phyloP scores from a whole-genome alignment of 1,140 invertebrate genomes.

The Littorina saxatilis region DNA sequence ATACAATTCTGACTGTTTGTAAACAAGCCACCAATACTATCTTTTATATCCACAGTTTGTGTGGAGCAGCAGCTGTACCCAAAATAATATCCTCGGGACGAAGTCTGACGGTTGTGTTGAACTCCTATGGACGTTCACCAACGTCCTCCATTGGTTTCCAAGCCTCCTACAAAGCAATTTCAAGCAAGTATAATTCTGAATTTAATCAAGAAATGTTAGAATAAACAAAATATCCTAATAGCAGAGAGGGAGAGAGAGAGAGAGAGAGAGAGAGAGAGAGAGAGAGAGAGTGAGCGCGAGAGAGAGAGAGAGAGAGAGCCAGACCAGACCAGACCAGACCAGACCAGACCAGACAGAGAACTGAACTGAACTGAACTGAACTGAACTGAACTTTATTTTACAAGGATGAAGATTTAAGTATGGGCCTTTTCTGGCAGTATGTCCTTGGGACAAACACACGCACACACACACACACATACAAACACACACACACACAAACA shows the following conservation, averaged over 20 bases:
- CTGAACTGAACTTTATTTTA: too few species aligned
- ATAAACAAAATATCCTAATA: not conserved
- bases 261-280: too few species aligned
- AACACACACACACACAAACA: too few species aligned
- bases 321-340: not conserved
- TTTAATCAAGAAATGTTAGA: not conserved
- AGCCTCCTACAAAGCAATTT: not conserved
- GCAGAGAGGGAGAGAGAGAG: too few species aligned
- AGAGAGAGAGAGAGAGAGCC: not conserved
- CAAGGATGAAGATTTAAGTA: too few species aligned
- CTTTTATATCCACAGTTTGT: not conserved
- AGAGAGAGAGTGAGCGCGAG: not conserved
- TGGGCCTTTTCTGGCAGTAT: too few species aligned
- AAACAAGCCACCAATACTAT: not conserved
- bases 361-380: not conserved
- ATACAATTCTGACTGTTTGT: too few species aligned
- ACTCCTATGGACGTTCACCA: not conserved
- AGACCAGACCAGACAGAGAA: not conserved
- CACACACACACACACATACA: too few species aligned
- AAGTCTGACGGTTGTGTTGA: not conserved
- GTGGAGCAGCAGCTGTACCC: not conserved
- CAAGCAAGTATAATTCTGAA: not conserved
- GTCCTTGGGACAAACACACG: too few species aligned
- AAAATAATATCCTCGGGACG: not conserved
- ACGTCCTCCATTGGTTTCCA: not conserved